These are phyloP conservation scores for Procapra przewalskii DNA, from an alignment of 2,113 vertebrate genomes.

Conservation along the genomic window DNA sequence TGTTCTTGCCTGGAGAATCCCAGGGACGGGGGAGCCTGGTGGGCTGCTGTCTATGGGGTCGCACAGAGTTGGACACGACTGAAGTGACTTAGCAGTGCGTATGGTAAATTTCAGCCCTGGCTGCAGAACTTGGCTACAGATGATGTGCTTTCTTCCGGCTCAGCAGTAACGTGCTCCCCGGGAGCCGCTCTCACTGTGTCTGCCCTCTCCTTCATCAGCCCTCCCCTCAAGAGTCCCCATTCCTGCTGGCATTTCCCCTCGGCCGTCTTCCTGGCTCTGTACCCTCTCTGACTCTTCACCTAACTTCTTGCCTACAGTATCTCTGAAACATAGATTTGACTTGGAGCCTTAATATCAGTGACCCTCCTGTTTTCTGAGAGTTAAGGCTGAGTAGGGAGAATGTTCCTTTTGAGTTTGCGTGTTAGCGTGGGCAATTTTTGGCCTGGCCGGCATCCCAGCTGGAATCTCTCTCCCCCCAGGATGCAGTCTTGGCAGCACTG, in stretches of 20 bases:
- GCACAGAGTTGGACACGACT: no score
- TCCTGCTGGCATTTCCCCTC: not conserved
- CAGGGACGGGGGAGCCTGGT: no score
- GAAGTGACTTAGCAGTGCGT: no score
- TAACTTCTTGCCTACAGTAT: not conserved
- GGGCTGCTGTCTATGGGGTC: no score
- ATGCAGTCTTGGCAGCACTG: not conserved
- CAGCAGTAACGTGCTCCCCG: rapidly evolving
- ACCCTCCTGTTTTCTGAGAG: not conserved
- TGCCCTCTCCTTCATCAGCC: not conserved
- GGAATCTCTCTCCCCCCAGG: not conserved
- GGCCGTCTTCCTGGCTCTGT: not conserved
- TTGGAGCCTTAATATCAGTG: not conserved
- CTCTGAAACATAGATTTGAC: not conserved
- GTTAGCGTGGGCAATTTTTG: not conserved
- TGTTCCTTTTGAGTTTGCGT: not conserved
- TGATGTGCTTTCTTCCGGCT: not conserved
- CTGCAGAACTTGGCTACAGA: not conserved
- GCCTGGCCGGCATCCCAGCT: not conserved
- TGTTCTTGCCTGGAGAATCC: no score
- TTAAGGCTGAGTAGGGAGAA: not conserved
- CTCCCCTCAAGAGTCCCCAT: not conserved
- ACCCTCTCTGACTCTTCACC: not conserved
- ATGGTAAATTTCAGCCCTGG: not conserved
- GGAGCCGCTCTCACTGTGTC: not conserved